Percentiles rank a stretch among this genome's conserved stretches.
Conservation (phyloP, 2,888 invertebrate species). For the Ochropacha duplaris region DNA sequence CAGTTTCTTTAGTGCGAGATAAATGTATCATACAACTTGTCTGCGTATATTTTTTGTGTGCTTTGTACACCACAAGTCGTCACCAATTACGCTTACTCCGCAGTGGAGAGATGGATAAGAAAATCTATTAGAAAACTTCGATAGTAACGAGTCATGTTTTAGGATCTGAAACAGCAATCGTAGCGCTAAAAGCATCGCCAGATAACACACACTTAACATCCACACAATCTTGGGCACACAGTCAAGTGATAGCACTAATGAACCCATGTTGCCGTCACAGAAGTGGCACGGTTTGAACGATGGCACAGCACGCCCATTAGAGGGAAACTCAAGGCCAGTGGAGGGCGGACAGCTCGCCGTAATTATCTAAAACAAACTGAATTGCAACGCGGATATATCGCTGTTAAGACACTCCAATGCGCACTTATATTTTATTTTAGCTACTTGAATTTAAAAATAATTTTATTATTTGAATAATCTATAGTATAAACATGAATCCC, state of each 20-base stretch:
- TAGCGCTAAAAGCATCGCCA: constrained; percentile 71
- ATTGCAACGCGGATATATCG: constrained; percentile 50
- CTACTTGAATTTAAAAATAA: constrained; percentile 19
- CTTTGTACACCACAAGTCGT: too few species aligned
- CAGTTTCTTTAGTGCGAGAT: not conserved
- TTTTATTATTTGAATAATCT: not conserved
- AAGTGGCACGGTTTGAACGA: constrained; percentile 69
- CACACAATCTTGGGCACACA: constrained; percentile 55
- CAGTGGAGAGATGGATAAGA: constrained; percentile 41
- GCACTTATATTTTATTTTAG: constrained; percentile 22
- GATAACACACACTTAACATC: constrained; percentile 61
- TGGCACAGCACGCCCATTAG: constrained; percentile 62
- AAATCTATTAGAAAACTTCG: constrained; percentile 47
- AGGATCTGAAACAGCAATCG: constrained; percentile 59
- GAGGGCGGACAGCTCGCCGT: constrained; percentile 66
- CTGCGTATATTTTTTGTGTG: constrained; percentile 1
- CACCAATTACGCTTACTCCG: constrained; percentile 28
- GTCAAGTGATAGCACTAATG: constrained; percentile 76
- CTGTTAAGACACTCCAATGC: constrained; percentile 26
- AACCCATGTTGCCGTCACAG: constrained; percentile 76
- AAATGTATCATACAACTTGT: not conserved
- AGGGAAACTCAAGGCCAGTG: constrained; percentile 62
- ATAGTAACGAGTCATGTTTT: constrained; percentile 30
- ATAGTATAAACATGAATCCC: too few species aligned
- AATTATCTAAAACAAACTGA: constrained; percentile 69